Evolutionary conservation across 2,113 vertebrate genomes (phyloP).

Genomic region (Coptodon bakossiorum): DNA sequence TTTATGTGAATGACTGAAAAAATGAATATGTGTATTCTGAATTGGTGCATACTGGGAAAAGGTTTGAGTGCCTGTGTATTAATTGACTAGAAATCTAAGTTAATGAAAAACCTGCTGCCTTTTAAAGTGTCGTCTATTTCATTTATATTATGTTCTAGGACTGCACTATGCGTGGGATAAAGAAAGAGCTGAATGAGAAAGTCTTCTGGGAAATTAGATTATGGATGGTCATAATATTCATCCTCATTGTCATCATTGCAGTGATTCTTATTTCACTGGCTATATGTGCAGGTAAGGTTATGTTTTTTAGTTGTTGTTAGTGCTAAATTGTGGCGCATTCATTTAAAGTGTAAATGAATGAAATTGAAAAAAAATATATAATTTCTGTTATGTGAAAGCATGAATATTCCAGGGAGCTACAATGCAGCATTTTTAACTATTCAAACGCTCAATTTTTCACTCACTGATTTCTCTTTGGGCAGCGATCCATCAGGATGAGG

Average conservation of each 20-base stretch:
- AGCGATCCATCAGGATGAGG: slow-evolving; percentile 48
- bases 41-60: background rate
- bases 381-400: background rate
- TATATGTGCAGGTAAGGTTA: slow-evolving; percentile 49
- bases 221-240: slow-evolving; percentile 46
- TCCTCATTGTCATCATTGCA: background rate
- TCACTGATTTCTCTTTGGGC: background rate
- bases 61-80: background rate
- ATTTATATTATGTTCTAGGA: background rate
- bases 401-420: background rate
- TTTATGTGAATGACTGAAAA: background rate
- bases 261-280: slow-evolving; percentile 16
- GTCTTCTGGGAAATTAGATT: slow-evolving; percentile 15
- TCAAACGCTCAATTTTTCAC: background rate
- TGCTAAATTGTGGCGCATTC: background rate
- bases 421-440: background rate
- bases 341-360: background rate
- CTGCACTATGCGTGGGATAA: background rate
- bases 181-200: background rate
- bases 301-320: background rate
- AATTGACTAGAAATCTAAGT: background rate
- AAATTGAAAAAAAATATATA: accelerated
- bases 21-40: background rate
- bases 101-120: background rate
- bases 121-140: background rate